Base-by-base conservation (phyloP, 2,888 invertebrate species). In the Chrysomela aeneicollis region DNA sequence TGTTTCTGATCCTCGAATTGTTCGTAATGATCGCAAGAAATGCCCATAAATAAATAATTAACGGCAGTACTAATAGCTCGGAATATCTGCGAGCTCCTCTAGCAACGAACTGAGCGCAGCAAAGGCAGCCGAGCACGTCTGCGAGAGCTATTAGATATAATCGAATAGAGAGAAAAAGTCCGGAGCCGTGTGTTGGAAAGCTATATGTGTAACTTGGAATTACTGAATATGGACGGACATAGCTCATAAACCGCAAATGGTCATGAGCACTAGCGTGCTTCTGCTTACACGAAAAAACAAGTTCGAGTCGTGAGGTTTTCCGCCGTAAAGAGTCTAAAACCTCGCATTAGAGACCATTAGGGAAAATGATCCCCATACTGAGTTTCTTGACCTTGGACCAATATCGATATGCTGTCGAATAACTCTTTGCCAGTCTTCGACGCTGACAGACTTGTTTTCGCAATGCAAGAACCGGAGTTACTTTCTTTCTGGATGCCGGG, bases 261-360 rank as follows among this genome's bases (percentile, higher is more conserved):
- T n/a, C 42, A 42, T 42, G 42, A 15, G n/a, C 42, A 42, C 15
- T 42, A 3, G 42, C 42, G 8, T 15, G 42, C 10, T 42, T 42
- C 42, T 42, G 42, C 42, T 42, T 15, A 42, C 42, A 42, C 42
- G 42, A 42, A 42, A 42, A 42, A 42, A 42, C 42, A 15, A 15
- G 42, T 42, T 42, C 12, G 26, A 26, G 26, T 26, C 26, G 26
- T 26, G 6, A 26, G 42, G n/a, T 42, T 42, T 42, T 42, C 42
- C 15, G 42, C 42, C 15, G 42, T 42, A 42, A 42, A 15, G n/a
- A 42, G 42, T 15, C n/a, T 15, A 2, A n/a, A 42, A 15, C 42
- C 42, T 42, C 42, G 15, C 42, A 42, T 42, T 42, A 42, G 42
- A 42, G 42, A 42, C 42, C 42, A 42, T 42, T 42, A 42, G 42